Evolutionary conservation across 1,140 invertebrate genomes (phyloP).

Genomic region (Lucilia sericata): DNA sequence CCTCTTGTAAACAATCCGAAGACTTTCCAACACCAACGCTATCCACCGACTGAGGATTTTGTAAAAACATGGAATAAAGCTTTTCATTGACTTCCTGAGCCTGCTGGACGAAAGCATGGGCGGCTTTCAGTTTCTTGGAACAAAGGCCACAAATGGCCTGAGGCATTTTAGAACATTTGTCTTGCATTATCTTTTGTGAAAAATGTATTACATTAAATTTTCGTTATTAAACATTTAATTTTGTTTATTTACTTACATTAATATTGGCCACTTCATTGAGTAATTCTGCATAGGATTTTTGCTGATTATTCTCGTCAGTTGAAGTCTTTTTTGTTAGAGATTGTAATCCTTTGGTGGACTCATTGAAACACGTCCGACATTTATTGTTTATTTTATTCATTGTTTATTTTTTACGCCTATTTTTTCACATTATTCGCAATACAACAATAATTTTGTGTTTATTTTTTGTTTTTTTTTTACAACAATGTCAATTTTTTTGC

Average conservation of each 20-base stretch:
- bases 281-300: slow-evolving; percentile 13
- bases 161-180: background rate
- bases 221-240: background rate
- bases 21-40: background rate
- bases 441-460: too few species aligned
- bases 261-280: background rate
- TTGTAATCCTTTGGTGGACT: background rate
- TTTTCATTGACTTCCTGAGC: background rate
- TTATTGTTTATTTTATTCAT: background rate
- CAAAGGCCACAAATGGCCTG: background rate
- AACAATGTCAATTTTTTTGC: too few species aligned
- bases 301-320: background rate
- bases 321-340: background rate
- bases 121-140: background rate
- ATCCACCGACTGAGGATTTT: background rate
- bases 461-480: too few species aligned
- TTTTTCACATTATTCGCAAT: too few species aligned
- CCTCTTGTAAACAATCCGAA: background rate
- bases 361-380: slow-evolving; percentile 29
- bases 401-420: too few species aligned
- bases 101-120: background rate
- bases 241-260: background rate
- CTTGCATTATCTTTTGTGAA: background rate
- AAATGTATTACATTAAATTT: too few species aligned
- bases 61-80: background rate